phyloP scores from a whole-genome alignment of 1,140 invertebrate species.

The Coboldia fuscipes region DNA sequence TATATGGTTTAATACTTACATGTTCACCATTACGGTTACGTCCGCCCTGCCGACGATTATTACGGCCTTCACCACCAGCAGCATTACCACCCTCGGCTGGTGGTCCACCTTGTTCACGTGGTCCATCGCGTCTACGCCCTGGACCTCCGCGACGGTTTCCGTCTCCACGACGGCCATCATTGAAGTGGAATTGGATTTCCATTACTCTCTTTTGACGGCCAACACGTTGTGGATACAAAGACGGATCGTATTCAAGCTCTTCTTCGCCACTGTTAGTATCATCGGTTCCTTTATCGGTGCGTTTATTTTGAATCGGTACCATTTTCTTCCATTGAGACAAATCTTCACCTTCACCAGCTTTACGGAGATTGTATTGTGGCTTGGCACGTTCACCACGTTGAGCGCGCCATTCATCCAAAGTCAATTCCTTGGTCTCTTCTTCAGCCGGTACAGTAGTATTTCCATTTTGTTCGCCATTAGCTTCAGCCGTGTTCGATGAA shows the following conservation, averaged over 20 bases:
- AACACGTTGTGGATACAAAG: conserved; percentile 67
- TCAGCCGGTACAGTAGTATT: conserved; percentile 30
- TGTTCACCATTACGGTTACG: conserved; percentile 1
- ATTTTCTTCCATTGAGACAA: conserved; percentile 82
- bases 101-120: conserved; percentile 3
- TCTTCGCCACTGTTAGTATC: conserved; percentile 36
- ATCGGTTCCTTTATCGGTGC: too few species aligned
- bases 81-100: conserved; percentile 13
- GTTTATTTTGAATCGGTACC: conserved; percentile 26
- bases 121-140: conserved; percentile 18
- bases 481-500: conserved; percentile 6
- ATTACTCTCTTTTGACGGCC: conserved; percentile 69
- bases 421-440: conserved; percentile 59
- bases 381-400: conserved; percentile 46
- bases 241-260: conserved; percentile 46
- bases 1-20: conserved; percentile 7
- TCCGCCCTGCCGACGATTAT: conserved; percentile 18
- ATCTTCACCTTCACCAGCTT: conserved; percentile 83
- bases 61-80: conserved; percentile 14
- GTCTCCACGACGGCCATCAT: conserved; percentile 50
- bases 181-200: conserved; percentile 78
- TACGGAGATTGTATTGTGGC: conserved; percentile 72
- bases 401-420: conserved; percentile 77
- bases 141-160: conserved; percentile 36
- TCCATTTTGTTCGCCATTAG: conserved; percentile 22